These are phyloP conservation scores for Globodera ellingtonae DNA, from an alignment of 1,140 invertebrate genomes.

Conservation along the genomic window DNA sequence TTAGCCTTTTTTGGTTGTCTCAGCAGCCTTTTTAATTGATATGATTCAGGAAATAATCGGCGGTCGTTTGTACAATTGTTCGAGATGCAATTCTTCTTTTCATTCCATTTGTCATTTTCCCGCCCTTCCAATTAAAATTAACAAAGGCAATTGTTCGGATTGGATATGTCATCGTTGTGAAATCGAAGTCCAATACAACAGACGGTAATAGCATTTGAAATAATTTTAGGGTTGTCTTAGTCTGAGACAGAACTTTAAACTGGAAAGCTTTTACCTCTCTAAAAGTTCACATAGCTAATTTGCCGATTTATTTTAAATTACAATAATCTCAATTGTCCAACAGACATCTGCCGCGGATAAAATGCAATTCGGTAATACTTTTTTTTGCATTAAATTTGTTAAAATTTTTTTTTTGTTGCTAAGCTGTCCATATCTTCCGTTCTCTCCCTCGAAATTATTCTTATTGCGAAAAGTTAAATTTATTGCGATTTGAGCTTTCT, in stretches of 20 bases:
- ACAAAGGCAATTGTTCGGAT: conserved; percentile 9
- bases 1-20: too few species aligned
- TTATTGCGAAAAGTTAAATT: too few species aligned
- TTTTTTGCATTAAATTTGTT: neutral
- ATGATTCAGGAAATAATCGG: conserved; percentile 21
- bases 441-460: too few species aligned
- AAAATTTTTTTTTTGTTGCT: too few species aligned
- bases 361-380: conserved; percentile 11
- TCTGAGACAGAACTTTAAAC: too few species aligned
- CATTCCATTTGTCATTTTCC: conserved; percentile 27
- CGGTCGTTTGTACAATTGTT: conserved; percentile 20
- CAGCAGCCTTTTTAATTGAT: neutral
- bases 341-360: neutral
- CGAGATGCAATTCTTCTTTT: conserved; percentile 23
- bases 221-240: too few species aligned
- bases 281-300: too few species aligned
- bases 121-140: neutral
- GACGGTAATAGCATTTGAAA: neutral
- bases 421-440: too few species aligned
- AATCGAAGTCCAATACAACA: conserved; percentile 12
- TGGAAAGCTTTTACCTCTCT: too few species aligned
- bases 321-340: neutral
- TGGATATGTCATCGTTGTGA: conserved; percentile 27
- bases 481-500: neutral
- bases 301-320: neutral